Percentiles rank a stretch among this genome's conserved stretches.
Conservation (phyloP, 2,888 invertebrate genomes). For the Matsumyia berberina region DNA sequence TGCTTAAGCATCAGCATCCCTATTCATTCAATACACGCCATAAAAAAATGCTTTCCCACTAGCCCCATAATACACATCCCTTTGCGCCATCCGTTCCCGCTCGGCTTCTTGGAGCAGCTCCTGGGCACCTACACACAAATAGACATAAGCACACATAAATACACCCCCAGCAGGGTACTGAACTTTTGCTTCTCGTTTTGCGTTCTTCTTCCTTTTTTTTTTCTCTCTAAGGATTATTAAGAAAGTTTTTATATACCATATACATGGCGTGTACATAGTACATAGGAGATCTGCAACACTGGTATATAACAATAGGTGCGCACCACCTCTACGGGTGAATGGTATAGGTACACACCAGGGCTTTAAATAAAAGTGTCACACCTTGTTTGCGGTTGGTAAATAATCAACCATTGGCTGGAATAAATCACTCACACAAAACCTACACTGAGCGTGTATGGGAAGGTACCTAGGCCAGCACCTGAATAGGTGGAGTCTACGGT, state of each 20-base stretch:
- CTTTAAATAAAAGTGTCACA: conserved; percentile 81
- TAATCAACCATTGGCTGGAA: conserved; percentile 84
- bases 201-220: too few relatives aligned
- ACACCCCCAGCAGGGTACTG: conserved; percentile 76
- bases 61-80: conserved; percentile 34
- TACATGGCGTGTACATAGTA: conserved; percentile 18
- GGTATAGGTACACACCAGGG: conserved; percentile 70
- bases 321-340: conserved; percentile 78
- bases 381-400: conserved; percentile 81
- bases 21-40: conserved; percentile 70
- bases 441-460: conserved; percentile 73
- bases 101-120: conserved; percentile 55
- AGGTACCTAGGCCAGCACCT: conserved; percentile 75
- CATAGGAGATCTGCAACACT: conserved; percentile 49
- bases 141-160: conserved; percentile 76
- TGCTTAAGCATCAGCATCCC: conserved; percentile 55
- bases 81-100: conserved; percentile 10
- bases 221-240: conserved; percentile 69
- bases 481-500: conserved; percentile 76
- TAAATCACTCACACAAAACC: conserved; percentile 81
- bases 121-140: conserved; percentile 78
- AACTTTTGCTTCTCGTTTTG: conserved; percentile 70
- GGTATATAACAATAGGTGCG: conserved; percentile 69
- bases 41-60: conserved; percentile 57
- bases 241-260: conserved; percentile 72